phyloP scores from a whole-genome alignment of 2,113 vertebrate genomes.

The Tiliqua scincoides region DNA sequence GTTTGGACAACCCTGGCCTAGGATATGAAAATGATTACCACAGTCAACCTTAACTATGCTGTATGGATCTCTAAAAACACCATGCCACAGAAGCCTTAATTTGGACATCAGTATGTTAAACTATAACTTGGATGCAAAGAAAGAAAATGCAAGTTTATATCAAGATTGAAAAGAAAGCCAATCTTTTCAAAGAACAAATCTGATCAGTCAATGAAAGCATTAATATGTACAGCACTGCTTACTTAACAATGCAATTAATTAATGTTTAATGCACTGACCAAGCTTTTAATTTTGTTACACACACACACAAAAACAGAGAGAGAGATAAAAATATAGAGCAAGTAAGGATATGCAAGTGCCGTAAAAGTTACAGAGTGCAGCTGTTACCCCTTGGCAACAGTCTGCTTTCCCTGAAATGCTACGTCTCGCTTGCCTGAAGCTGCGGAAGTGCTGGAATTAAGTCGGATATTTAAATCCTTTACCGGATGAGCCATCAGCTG shows the following conservation, averaged over 20 bases:
- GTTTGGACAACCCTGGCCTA: too few species aligned
- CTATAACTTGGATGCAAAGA: background rate
- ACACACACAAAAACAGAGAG: too few species aligned
- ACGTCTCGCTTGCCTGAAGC: background rate
- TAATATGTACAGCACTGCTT: too few species aligned
- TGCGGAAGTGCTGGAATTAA: slow-evolving; percentile 25
- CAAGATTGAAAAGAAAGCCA: background rate
- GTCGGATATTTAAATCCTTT: slow-evolving; percentile 30
- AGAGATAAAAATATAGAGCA: background rate
- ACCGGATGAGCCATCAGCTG: slow-evolving; percentile 20
- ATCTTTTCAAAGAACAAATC: background rate
- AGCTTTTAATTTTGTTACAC: background rate
- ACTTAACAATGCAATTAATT: background rate
- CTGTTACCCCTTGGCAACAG: background rate
- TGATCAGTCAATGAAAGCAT: background rate
- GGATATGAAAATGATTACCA: too few species aligned
- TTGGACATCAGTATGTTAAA: background rate
- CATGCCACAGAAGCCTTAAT: background rate
- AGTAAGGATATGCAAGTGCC: background rate
- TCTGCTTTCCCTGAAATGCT: background rate
- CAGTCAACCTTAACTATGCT: too few species aligned
- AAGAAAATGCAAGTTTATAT: background rate
- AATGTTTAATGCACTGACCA: background rate
- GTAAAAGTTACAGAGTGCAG: background rate
- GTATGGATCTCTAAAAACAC: background rate